phyloP scores from a whole-genome alignment of 2,113 vertebrate genomes.

The Chiloscyllium plagiosum region DNA sequence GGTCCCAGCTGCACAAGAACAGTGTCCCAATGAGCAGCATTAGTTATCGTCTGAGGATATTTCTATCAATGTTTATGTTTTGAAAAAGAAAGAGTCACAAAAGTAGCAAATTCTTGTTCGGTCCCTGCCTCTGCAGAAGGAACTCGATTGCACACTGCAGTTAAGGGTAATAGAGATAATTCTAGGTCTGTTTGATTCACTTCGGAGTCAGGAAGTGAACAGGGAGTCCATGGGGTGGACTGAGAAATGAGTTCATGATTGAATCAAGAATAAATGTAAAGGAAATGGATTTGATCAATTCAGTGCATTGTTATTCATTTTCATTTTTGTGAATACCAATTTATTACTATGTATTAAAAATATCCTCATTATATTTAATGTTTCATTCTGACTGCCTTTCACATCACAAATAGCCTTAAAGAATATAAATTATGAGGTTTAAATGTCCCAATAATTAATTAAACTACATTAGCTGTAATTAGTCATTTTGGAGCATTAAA shows the following conservation, averaged over 20 bases:
- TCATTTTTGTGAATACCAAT: neutral
- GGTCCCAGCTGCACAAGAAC: neutral
- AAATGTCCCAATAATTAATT: neutral
- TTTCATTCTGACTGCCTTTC: neutral
- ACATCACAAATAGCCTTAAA: neutral
- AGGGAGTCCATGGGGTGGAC: neutral
- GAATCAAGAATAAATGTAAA: neutral
- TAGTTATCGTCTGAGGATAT: neutral
- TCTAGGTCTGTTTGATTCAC: neutral
- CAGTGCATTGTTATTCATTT: neutral
- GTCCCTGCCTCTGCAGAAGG: neutral
- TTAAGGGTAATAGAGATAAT: neutral
- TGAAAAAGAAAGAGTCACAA: neutral
- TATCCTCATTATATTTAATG: neutral
- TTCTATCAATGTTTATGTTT: neutral
- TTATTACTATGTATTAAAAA: neutral
- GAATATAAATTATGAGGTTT: neutral
- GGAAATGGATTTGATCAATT: neutral
- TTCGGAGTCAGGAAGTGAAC: neutral
- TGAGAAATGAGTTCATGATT: neutral
- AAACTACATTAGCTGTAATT: neutral
- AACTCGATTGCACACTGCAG: neutral
- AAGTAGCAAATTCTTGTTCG: neutral
- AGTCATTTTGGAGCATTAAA: neutral
- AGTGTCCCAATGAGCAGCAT: neutral